Evolutionary conservation across 2,113 vertebrate genomes (phyloP).

Genomic region (Periophthalmus modestus): DNA sequence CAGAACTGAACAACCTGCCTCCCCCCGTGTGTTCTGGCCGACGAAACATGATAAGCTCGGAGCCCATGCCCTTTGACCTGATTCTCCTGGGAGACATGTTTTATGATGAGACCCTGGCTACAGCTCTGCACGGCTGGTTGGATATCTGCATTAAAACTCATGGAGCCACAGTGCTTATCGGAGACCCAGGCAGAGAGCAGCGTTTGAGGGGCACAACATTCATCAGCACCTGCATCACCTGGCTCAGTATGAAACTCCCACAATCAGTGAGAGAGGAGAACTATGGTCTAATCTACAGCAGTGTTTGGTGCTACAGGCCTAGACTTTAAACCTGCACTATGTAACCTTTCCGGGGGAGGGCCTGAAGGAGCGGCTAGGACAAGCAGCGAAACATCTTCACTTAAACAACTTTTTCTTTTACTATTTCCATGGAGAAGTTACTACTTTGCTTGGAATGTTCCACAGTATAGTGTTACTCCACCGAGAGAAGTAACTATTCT

Average conservation of each 20-base stretch:
- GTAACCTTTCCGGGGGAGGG: too few species aligned
- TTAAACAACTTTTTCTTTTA: too few species aligned
- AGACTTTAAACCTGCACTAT: slow-evolving; percentile 19
- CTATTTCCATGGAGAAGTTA: too few species aligned
- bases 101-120: slow-evolving; percentile 85
- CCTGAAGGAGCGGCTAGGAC: neutral
- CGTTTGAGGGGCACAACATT: slow-evolving; percentile 83
- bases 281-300: slow-evolving; percentile 83
- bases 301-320: slow-evolving; percentile 85
- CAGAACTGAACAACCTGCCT: slow-evolving; percentile 83
- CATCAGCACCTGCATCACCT: slow-evolving; percentile 73
- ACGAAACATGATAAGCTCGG: slow-evolving; percentile 84
- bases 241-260: slow-evolving; percentile 83
- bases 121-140: slow-evolving; percentile 87
- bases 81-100: slow-evolving; percentile 97
- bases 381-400: too few species aligned
- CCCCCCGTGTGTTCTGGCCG: slow-evolving; percentile 77
- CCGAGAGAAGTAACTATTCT: too few species aligned
- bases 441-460: too few species aligned
- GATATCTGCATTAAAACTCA: slow-evolving; percentile 71
- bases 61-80: slow-evolving; percentile 81
- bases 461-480: too few species aligned
- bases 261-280: slow-evolving; percentile 83
- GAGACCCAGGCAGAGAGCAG: slow-evolving; percentile 89
- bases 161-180: slow-evolving; percentile 85